phyloP scores from a whole-genome alignment of 2,113 vertebrate genomes.

The Ascaphus truei region DNA sequence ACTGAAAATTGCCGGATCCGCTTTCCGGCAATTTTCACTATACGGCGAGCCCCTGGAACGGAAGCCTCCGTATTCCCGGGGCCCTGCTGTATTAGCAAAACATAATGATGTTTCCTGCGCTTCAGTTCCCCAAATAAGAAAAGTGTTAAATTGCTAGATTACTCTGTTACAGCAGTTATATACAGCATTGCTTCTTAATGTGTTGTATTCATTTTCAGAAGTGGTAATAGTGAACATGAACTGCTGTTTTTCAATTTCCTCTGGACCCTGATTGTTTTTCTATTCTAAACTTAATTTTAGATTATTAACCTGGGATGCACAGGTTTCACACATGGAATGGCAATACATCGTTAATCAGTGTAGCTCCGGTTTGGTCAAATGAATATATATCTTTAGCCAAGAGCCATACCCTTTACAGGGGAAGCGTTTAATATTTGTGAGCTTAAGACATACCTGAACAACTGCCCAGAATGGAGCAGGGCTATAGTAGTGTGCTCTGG shows the following conservation, averaged over 20 bases:
- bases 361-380: background rate
- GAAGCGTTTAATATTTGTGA: background rate
- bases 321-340: background rate
- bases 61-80: too few relatives aligned
- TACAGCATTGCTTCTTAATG: background rate
- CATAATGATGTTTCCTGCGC: background rate
- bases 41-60: too few relatives aligned
- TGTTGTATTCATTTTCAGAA: background rate
- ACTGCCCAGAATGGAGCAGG: background rate
- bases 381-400: background rate
- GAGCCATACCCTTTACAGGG: background rate
- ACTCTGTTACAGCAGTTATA: background rate
- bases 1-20: too few relatives aligned
- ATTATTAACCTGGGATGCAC: background rate
- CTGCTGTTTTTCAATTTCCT: background rate
- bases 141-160: background rate
- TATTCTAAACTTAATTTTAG: background rate
- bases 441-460: background rate
- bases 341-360: background rate
- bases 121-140: background rate
- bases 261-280: slow-evolving; percentile 14
- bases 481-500: too few relatives aligned
- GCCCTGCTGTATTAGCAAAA: background rate
- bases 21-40: too few relatives aligned
- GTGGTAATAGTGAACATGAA: background rate